phyloP scores from a whole-genome alignment of 2,113 vertebrate species.

The Heterotilapia buettikoferi region DNA sequence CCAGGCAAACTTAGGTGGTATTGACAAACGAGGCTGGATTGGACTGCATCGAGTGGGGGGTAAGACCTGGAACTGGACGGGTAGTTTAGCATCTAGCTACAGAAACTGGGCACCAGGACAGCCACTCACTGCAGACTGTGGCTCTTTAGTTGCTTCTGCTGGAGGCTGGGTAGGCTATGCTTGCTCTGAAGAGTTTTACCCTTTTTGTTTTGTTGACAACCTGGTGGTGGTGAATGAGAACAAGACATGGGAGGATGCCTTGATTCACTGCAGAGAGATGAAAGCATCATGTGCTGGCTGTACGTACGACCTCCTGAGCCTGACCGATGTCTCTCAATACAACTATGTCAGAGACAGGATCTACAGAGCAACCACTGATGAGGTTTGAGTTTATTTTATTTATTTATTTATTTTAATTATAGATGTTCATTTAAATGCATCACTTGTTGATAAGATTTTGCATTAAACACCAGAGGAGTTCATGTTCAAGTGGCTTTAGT shows the following conservation, averaged over 20 bases:
- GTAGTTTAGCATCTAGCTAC: rapidly evolving
- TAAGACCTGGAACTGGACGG: background rate
- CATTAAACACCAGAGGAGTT: background rate
- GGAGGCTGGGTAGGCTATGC: rapidly evolving
- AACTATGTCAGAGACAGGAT: background rate
- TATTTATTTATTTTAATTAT: background rate
- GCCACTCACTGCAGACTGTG: background rate
- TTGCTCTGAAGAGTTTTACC: rapidly evolving
- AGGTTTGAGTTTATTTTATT: constrained; percentile 22
- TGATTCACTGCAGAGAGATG: constrained; percentile 7
- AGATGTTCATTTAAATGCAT: background rate
- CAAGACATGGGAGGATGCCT: constrained; percentile 40
- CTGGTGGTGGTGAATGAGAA: constrained; percentile 32
- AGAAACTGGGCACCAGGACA: background rate
- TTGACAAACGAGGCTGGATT: background rate
- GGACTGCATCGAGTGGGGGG: background rate
- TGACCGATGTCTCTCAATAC: rapidly evolving
- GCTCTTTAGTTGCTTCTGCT: rapidly evolving
- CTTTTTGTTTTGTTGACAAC: background rate
- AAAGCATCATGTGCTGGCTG: background rate
- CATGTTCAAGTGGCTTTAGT: rapidly evolving
- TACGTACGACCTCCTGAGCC: background rate
- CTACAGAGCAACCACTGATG: background rate
- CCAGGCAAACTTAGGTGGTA: background rate
- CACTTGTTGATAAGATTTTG: background rate